phyloP scores from a whole-genome alignment of 2,888 invertebrate genomes.

The Elysia crispata region DNA sequence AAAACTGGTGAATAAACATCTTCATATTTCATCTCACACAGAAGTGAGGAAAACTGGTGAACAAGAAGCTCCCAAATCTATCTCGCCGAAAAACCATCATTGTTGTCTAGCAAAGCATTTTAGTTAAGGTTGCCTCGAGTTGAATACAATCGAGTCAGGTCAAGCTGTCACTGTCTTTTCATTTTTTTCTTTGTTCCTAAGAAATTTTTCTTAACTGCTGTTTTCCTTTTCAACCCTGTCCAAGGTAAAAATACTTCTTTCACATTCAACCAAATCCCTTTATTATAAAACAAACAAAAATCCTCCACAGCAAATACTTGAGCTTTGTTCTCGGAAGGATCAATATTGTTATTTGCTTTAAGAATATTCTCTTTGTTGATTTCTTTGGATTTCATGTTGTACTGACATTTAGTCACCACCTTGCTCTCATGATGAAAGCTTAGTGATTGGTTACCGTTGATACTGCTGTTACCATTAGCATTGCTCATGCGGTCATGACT shows the following conservation, averaged over 20 bases:
- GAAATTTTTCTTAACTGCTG: neutral
- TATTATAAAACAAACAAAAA: conserved; percentile 55
- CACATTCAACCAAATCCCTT: conserved; percentile 63
- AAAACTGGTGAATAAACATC: too few relatives aligned
- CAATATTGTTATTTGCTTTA: conserved; percentile 33
- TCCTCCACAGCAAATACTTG: neutral
- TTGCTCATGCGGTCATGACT: too few relatives aligned
- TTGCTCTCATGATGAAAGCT: conserved; percentile 16
- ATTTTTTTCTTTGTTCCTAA: neutral
- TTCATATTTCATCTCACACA: too few relatives aligned
- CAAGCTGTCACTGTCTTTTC: too few relatives aligned
- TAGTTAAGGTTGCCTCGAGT: too few relatives aligned
- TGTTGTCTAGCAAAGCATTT: too few relatives aligned
- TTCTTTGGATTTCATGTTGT: neutral
- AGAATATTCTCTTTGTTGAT: neutral
- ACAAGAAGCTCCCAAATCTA: too few relatives aligned
- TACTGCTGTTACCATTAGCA: neutral
- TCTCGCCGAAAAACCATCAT: too few relatives aligned
- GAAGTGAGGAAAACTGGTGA: too few relatives aligned
- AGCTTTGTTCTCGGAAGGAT: neutral
- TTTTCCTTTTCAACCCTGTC: conserved; percentile 27
- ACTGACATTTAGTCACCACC: conserved; percentile 4
- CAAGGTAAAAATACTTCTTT: conserved; percentile 65
- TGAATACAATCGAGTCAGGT: too few relatives aligned
- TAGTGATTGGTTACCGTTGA: neutral